These are phyloP conservation scores for Plestiodon gilberti DNA, from an alignment of 2,113 vertebrate genomes.

Conservation along the genomic window DNA sequence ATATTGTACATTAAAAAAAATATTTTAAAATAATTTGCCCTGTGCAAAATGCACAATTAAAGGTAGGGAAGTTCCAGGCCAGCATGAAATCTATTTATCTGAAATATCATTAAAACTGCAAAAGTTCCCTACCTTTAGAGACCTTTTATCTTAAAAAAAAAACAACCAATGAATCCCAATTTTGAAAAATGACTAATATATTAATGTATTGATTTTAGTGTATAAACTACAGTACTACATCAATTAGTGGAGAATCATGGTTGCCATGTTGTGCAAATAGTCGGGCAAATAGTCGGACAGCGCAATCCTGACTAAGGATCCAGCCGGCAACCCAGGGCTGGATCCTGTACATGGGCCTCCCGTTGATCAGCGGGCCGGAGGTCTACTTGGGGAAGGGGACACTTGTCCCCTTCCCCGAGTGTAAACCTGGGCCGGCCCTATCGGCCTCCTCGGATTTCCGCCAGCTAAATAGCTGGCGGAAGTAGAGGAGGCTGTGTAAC, in stretches of 20 bases:
- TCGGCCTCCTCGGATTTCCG: too few relatives aligned
- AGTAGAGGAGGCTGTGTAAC: too few relatives aligned
- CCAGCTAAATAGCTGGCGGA: too few relatives aligned
- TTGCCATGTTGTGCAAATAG: not conserved
- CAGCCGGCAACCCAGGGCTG: too few relatives aligned
- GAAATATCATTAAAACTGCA: constrained; percentile 55
- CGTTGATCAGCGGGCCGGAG: too few relatives aligned
- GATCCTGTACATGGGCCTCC: too few relatives aligned
- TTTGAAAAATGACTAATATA: constrained; percentile 40
- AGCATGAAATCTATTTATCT: constrained; percentile 54
- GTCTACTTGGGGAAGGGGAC: too few relatives aligned
- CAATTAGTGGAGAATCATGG: constrained; percentile 57
- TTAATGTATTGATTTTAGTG: constrained; percentile 64
- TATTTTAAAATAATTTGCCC: constrained; percentile 32
- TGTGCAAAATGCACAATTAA: constrained; percentile 44
- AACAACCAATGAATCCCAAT: not conserved
- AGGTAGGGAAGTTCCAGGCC: constrained; percentile 48
- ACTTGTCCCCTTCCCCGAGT: too few relatives aligned
- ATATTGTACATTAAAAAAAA: not conserved
- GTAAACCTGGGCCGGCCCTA: too few relatives aligned
- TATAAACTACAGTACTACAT: constrained; percentile 56
- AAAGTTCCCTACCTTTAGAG: constrained; percentile 29
- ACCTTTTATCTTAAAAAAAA: not conserved
- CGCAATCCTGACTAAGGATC: too few relatives aligned
- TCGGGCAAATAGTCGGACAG: too few relatives aligned